Percentiles rank a stretch among this genome's conserved stretches.
Evolutionary conservation across 2,888 invertebrate genomes (phyloP).

Genomic region (Leucoptera coffeella): DNA sequence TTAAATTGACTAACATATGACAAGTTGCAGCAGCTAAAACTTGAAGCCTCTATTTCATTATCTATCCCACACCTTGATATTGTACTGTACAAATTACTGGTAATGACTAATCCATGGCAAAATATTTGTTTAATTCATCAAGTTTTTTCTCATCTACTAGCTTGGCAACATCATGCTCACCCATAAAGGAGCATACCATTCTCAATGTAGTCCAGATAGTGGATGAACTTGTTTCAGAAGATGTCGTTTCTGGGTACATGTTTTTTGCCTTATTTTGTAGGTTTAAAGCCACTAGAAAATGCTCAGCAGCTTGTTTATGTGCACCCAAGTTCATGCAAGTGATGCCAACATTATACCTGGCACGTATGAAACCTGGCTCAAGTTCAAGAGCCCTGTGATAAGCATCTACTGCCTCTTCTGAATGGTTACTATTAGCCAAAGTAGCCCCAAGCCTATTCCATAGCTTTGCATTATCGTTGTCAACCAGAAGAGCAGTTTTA

Average conservation of each 20-base stretch:
- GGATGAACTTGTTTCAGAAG: conserved; percentile 65
- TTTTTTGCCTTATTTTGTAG: conserved; percentile 67
- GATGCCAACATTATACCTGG: conserved; percentile 95
- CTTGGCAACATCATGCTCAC: conserved; percentile 57
- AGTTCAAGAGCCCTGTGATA: conserved; percentile 87
- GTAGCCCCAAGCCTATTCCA: conserved; percentile 99
- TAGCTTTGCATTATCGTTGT: conserved; percentile 75
- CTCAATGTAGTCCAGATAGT: conserved; percentile 92
- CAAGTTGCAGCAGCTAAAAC: too few species aligned
- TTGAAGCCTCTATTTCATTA: too few species aligned
- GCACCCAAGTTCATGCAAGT: conserved; percentile 95
- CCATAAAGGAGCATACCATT: conserved; percentile 81
- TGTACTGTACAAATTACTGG: not conserved
- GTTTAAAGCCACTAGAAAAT: conserved; percentile 87
- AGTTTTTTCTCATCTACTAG: conserved; percentile 58
- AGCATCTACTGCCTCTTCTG: conserved; percentile 94
- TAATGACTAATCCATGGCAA: conserved; percentile 20
- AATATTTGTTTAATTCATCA: conserved; percentile 51
- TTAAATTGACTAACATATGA: too few species aligned
- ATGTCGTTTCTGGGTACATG: conserved; percentile 21
- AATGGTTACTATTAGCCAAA: conserved; percentile 88
- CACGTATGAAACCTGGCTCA: conserved; percentile 93
- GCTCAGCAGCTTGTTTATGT: conserved; percentile 92
- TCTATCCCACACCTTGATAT: too few species aligned
- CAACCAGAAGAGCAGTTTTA: conserved; percentile 77